A percentile compares a stretch with the other conserved stretches of the same genome.
Conservation (phyloP, 1,140 invertebrate species). For the Patella vulgata region DNA sequence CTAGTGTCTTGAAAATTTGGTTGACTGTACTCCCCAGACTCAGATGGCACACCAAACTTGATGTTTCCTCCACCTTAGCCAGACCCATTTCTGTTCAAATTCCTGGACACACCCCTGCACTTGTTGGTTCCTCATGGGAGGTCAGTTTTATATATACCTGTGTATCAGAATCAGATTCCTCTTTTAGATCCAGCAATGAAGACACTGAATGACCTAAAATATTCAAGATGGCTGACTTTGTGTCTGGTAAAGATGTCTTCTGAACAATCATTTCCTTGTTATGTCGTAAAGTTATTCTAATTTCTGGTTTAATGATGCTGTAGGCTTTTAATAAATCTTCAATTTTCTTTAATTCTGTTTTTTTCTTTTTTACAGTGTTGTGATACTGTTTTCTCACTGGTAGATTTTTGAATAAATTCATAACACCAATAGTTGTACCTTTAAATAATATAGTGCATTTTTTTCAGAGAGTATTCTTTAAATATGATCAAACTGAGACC, state of each 20-base stretch:
- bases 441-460: conserved; percentile 28
- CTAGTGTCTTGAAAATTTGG: no score
- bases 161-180: conserved; percentile 33
- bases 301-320: conserved; percentile 69
- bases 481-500: no score
- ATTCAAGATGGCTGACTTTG: conserved; percentile 66
- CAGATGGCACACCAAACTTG: no score
- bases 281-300: conserved; percentile 70
- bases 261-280: conserved; percentile 71
- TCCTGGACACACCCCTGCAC: no score
- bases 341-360: conserved; percentile 72
- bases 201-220: conserved; percentile 68
- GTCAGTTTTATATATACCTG: no score
- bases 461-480: background rate
- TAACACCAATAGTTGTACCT: conserved; percentile 73
- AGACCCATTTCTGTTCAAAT: no score
- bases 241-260: conserved; percentile 67
- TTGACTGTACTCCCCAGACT: no score
- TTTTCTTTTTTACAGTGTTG: conserved; percentile 67
- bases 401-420: conserved; percentile 72
- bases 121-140: no score
- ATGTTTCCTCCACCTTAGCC: no score
- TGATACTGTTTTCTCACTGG: conserved; percentile 74
- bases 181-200: conserved; percentile 64
- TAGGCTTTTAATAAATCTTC: conserved; percentile 72